Evolutionary conservation across 2,888 invertebrate genomes (phyloP), one percentile per base, ranked within the genome.

Genomic region (Amphiduros pacificus): DNA sequence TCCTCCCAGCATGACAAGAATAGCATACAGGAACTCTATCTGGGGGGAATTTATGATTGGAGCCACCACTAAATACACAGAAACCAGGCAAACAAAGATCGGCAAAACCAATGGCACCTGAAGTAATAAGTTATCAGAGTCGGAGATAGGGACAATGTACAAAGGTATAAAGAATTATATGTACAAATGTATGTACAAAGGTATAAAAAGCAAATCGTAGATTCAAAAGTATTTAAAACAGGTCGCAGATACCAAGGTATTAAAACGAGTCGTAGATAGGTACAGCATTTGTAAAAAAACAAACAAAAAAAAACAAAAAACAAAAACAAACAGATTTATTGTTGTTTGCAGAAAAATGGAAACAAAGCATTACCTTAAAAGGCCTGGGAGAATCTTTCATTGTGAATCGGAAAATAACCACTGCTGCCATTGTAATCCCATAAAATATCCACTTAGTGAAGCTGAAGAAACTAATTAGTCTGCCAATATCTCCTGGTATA

Each of bases 371-470:
- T 81, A 91, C 91, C 90, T 93, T 95, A 82, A 95, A 96, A 65
- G 96, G 95, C 84, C 96, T 87, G 67, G 91, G 91, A 81, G 90
- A 90, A 84, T 94, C 91, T 58, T 74, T 76, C 84, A 92, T 91
- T 70, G 94, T 95, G 80, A 87, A 89, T 78, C 96, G 87, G 91
- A 96, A 92, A 63, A 94, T 92, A 76, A 97, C 89, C 60, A 97
- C 87, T 9, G 95, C 93, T 68, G 93, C 83, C 94, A 96, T 95
- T 54, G 95, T 89, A 72, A 93, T 92, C 29, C 96, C 96, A 82
- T 96, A 97, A 85, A 96, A 96, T 77, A 96, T 92, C 96, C 96
- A 97, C 44, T 94, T 95, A 57, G 95, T 94, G 85, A 96, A 97
- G 79, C 94, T 95, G 87, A 97, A 96, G 88, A 96, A 96, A 84